phyloP scores from a whole-genome alignment of 2,888 invertebrate species.

The Crocallis elinguaria region DNA sequence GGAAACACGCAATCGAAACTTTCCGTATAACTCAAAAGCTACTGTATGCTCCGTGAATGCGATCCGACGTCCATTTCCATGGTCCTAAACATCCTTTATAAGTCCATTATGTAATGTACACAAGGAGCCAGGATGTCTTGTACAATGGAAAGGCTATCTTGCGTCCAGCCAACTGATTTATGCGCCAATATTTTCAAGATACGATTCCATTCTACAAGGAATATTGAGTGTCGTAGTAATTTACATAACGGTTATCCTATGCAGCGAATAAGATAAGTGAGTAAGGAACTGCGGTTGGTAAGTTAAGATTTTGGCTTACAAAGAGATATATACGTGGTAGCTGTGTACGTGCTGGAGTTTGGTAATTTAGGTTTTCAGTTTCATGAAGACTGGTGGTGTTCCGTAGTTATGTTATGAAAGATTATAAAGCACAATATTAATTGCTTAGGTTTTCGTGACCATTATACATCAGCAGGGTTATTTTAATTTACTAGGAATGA shows the following conservation, averaged over 20 bases:
- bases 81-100: constrained; percentile 68
- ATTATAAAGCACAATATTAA: too few relatives aligned
- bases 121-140: constrained; percentile 55
- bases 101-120: constrained; percentile 66
- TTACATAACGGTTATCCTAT: constrained; percentile 46
- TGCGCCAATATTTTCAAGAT: constrained; percentile 62
- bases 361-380: not conserved
- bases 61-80: constrained; percentile 57
- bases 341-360: constrained; percentile 9
- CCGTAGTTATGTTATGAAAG: not conserved
- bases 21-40: constrained; percentile 63
- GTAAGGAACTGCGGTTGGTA: constrained; percentile 14
- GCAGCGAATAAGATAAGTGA: constrained; percentile 17
- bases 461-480: too few relatives aligned
- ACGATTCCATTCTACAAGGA: constrained; percentile 49
- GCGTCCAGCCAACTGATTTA: constrained; percentile 63
- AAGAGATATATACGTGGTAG: not conserved
- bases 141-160: constrained; percentile 60
- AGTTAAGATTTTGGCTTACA: constrained; percentile 12
- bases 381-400: not conserved
- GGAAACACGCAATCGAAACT: constrained; percentile 63
- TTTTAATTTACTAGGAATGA: too few relatives aligned
- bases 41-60: constrained; percentile 50
- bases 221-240: constrained; percentile 57
- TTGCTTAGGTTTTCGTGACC: too few relatives aligned